Evolutionary conservation across 2,888 invertebrate genomes (phyloP).

Genomic region (Trichopria drosophilae): DNA sequence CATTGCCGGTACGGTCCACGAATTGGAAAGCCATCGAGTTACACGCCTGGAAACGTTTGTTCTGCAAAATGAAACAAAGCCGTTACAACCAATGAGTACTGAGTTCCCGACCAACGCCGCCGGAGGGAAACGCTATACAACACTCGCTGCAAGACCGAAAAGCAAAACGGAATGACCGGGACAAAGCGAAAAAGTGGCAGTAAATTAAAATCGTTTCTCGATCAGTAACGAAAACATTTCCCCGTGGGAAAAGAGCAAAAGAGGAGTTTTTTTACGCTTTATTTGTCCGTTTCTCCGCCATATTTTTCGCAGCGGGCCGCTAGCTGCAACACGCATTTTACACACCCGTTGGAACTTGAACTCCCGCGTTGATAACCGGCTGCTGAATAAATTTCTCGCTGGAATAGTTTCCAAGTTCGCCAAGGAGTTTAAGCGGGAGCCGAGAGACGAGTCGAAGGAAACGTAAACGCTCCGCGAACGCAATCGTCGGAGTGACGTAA

Average conservation of each 20-base stretch:
- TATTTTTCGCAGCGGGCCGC: slow-evolving; percentile 5
- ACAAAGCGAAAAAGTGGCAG: slow-evolving; percentile 35
- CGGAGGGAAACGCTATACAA: slow-evolving; percentile 20
- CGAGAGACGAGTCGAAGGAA: slow-evolving; percentile 5
- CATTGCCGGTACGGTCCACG: slow-evolving; percentile 40
- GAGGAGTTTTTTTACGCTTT: slow-evolving; percentile 17
- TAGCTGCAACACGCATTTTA: slow-evolving; percentile 13
- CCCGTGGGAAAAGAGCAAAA: slow-evolving; percentile 12
- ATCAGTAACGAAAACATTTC: slow-evolving; percentile 47
- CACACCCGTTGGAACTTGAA: slow-evolving; percentile 21
- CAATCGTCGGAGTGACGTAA: slow-evolving; percentile 12
- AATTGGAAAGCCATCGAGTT: slow-evolving; percentile 44
- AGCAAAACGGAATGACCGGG: slow-evolving; percentile 4
- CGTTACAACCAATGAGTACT: slow-evolving; percentile 53
- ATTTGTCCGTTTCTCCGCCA: slow-evolving; percentile 25
- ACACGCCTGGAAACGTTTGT: too few species aligned
- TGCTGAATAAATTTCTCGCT: slow-evolving; percentile 15
- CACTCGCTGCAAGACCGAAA: slow-evolving; percentile 8
- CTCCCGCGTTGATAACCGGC: slow-evolving; percentile 9
- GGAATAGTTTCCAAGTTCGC: slow-evolving; percentile 21
- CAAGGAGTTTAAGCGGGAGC: slow-evolving; percentile 1
- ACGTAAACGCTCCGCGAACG: slow-evolving; percentile 12
- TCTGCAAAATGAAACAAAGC: slow-evolving; percentile 55
- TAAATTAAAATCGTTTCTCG: slow-evolving; percentile 52
- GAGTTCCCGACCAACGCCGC: slow-evolving; percentile 32